A percentile compares a stretch with the other conserved stretches of the same genome.
Conservation (phyloP, 2,888 invertebrate species). For the Keiferia lycopersicella region DNA sequence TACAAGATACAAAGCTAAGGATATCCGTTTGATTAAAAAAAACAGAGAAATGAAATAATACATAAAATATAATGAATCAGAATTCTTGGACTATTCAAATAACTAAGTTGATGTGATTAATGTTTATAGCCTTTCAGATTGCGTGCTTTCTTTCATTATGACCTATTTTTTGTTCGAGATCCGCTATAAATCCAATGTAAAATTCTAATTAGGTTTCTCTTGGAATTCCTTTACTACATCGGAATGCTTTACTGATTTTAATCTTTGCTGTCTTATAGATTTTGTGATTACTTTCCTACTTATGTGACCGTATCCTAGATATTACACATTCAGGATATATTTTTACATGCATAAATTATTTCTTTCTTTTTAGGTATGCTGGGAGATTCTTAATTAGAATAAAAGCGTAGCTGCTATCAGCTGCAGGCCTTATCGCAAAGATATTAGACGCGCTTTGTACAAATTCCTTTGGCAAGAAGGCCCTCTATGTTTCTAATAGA, state of each 20-base stretch:
- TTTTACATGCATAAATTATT: too few relatives aligned
- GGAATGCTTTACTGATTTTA: background rate
- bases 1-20: conserved; percentile 19
- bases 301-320: background rate
- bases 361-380: too few relatives aligned
- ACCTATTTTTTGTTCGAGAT: conserved; percentile 39
- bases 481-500: too few relatives aligned
- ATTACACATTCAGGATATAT: too few relatives aligned
- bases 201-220: conserved; percentile 37
- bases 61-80: conserved; percentile 34
- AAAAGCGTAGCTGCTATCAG: too few relatives aligned
- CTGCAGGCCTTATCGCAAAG: too few relatives aligned
- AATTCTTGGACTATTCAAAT: conserved; percentile 37
- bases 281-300: background rate
- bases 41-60: conserved; percentile 20
- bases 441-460: too few relatives aligned
- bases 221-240: conserved; percentile 26
- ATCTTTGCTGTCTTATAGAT: background rate
- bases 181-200: conserved; percentile 37
- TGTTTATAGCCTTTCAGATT: conserved; percentile 43
- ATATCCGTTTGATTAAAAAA: conserved; percentile 19
- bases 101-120: conserved; percentile 43
- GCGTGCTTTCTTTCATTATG: conserved; percentile 44
- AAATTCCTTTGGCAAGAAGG: too few relatives aligned
- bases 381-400: too few relatives aligned